Base-by-base conservation (phyloP, 2,888 invertebrate species). In the Lordiphosa andalusiaca region DNA sequence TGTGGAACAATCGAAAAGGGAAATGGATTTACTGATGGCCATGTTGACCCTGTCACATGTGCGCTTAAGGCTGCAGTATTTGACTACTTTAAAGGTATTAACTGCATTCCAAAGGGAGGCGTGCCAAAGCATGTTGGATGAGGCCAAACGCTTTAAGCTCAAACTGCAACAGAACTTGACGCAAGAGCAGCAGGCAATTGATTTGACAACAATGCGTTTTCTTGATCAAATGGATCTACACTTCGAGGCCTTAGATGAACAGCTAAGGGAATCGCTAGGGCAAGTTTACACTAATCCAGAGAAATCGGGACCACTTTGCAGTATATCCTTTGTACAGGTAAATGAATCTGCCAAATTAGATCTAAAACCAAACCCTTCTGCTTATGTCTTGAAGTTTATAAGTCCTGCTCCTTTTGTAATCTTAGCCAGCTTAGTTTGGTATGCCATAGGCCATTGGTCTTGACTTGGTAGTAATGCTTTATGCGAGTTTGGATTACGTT, bases 251-350 rank as follows among this genome's bases (percentile, higher is more conserved):
- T 40, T 83, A 49, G 53, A 60, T 4, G n/a, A 23, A 1, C 30
- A 55, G 16, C 38, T 76, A 0, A 39, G 42, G 5, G 6, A 38
- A 19, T 4, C 36, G 0, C 23, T 30, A 10, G 23, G n/a, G 2
- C 6, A 21, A 0, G 12, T 10, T 2, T 2, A 9, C 0, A 19
- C 16, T 0, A 10, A 16, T 12, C 19, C 19, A 3, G 21, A 12
- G 40, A 72, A n/a, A 12, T 1, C 3, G 6, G 30, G 30, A 4
- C 58, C 66, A 1, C 69, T 83, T n/a, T 89, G 89, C 53, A 72
- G 59, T 21, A 69, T 89, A 12, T 86, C 88, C 12, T 86, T 57
- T 57, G 30, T 84, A 0, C 81, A 86, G 82, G 89, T 89, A 66
- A 35, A 36, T 9, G 30, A 9, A 9, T 6, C 1, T 9, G 3